Evolutionary conservation across 2,113 vertebrate species (phyloP).

Genomic region (Malaclemys terrapin): DNA sequence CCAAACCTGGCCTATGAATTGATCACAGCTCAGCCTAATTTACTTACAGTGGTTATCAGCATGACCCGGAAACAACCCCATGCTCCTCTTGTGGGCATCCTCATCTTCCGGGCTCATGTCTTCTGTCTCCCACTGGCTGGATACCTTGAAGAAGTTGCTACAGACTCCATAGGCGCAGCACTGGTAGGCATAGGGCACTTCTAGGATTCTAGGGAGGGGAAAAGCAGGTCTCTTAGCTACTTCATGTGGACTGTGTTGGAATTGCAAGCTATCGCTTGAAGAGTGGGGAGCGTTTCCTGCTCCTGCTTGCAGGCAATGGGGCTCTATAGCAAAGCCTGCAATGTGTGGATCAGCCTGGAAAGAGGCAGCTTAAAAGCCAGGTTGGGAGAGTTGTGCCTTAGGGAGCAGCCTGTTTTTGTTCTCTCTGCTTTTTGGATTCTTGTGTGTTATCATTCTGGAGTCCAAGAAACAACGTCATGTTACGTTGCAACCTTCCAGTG

Average conservation of each 20-base stretch:
- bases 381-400: not conserved
- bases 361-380: not conserved
- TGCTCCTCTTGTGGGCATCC: constrained; percentile 84
- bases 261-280: not conserved
- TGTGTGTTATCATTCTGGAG: not conserved
- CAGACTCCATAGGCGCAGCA: constrained; percentile 93
- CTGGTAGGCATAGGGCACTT: constrained; percentile 96
- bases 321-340: not conserved
- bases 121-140: constrained; percentile 84
- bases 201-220: constrained; percentile 84
- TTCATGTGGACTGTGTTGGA: not conserved
- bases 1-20: not conserved
- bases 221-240: not conserved
- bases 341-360: not conserved
- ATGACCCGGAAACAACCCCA: constrained; percentile 84
- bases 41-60: constrained; percentile 90
- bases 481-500: not conserved
- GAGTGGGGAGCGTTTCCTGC: not conserved
- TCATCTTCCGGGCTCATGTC: constrained; percentile 82
- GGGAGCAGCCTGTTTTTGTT: not conserved
- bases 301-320: not conserved
- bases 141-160: constrained; percentile 81
- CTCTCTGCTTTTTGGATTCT: not conserved
- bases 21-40: not conserved
- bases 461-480: not conserved